phyloP scores from a whole-genome alignment of 2,113 vertebrate species.

The Equus przewalskii region DNA sequence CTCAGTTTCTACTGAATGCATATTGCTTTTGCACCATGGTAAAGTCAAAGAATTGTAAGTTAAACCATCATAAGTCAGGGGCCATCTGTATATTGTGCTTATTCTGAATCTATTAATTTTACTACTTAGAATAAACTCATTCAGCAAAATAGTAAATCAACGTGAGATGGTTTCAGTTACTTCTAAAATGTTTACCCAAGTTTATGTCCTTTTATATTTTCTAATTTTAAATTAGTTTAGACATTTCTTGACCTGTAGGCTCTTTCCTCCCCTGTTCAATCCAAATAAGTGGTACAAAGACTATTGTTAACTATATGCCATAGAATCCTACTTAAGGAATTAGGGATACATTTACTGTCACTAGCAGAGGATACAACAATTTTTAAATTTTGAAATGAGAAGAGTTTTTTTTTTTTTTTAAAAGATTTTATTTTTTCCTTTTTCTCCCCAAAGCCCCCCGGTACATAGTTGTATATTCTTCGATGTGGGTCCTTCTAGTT shows the following conservation, averaged over 20 bases:
- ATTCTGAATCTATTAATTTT: constrained; percentile 17
- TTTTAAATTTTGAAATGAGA: constrained; percentile 37
- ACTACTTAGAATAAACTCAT: background rate
- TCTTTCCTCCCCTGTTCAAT: background rate
- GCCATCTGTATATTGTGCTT: background rate
- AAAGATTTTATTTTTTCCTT: too few species aligned
- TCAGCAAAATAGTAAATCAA: constrained; percentile 10
- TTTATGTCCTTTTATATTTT: constrained; percentile 14
- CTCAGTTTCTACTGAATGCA: too few species aligned
- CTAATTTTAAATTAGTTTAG: constrained; percentile 30
- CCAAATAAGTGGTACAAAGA: background rate
- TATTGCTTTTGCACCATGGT: too few species aligned
- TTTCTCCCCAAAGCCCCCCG: too few species aligned
- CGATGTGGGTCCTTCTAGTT: too few species aligned
- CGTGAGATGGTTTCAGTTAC: background rate
- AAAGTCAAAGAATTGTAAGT: too few species aligned
- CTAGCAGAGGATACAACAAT: background rate
- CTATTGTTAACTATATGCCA: background rate
- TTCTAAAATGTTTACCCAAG: background rate
- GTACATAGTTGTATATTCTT: too few species aligned
- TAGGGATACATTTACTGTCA: background rate
- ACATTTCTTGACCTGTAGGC: background rate
- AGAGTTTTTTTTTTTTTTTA: too few species aligned
- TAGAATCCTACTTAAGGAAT: constrained; percentile 10
- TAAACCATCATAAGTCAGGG: too few species aligned